Base-by-base conservation (phyloP, 2,113 vertebrate genomes). In the Sinocyclocheilus anophthalmus region DNA sequence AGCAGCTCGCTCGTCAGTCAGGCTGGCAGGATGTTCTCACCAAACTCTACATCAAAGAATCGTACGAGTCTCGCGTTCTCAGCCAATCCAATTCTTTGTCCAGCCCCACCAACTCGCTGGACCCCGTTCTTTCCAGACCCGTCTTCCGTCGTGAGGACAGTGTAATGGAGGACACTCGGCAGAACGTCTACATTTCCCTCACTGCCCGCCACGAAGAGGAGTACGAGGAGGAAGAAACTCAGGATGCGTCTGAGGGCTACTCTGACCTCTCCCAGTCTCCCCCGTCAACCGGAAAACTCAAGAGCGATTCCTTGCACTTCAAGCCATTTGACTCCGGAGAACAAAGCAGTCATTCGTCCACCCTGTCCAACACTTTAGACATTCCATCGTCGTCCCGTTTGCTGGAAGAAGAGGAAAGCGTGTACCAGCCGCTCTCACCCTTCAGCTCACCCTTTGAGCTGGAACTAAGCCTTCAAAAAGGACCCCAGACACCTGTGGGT, bases 11-110 rank as follows among this genome's bases (percentile, higher is more conserved):
- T 0, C 94, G 91, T 72, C 89, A 98, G 90, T 92, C 96, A 0
- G 95, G 97, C 83, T 99, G 98, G 98, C 98, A 99, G 94, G 97
- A 98, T 30, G 93, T 97, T 0, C 95, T 99, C 84, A 98, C 97
- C 88, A 98, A 97, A 87, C 96, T 99, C 57, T 99, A 98, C 0
- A 94, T 99, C 86, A 96, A 97, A 87, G 97, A 99, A 87, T 97
- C 96, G 0, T 95, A 94, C 0, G 94, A 94, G 72, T 95, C 93
- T 0, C 89, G 90, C 2, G 92, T 91, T 1, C 90, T 84, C 90
- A 94, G 93, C 93, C 87, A 87, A 14, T 94, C 92, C 2, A 55
- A 83, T 48, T 87, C 69, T 55, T 39, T 84, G 1, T 75, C 91
- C 1, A 76, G 83, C 82, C 88, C 79, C 57, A 42, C 88, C 3